Evolutionary conservation across 2,113 vertebrate genomes (phyloP).

Genomic region (Clinocottus analis): DNA sequence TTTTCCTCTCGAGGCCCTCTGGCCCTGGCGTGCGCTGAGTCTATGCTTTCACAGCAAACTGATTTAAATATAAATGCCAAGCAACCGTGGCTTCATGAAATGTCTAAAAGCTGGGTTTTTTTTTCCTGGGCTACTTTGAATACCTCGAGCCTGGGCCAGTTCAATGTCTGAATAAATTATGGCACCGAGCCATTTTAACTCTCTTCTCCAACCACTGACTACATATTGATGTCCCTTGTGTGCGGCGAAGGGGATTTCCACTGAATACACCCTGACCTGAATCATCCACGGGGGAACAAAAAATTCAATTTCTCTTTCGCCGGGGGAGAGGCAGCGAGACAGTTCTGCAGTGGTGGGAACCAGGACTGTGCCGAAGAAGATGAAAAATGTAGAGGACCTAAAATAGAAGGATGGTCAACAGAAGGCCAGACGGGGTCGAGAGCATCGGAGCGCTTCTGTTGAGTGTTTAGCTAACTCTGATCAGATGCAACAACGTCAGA

Average conservation of each 20-base stretch:
- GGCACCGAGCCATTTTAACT: slow-evolving; percentile 67
- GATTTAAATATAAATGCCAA: slow-evolving; percentile 75
- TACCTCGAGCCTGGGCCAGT: slow-evolving; percentile 63
- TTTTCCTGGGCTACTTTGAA: slow-evolving; percentile 63
- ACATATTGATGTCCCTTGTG: slow-evolving; percentile 75
- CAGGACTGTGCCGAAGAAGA: slow-evolving; percentile 25
- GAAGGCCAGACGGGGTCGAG: slow-evolving; percentile 13
- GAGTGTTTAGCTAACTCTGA: slow-evolving; percentile 44
- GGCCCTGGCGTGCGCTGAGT: slow-evolving; percentile 16
- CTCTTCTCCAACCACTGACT: slow-evolving; percentile 58
- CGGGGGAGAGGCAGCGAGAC: not conserved
- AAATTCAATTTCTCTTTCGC: slow-evolving; percentile 12
- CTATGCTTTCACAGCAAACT: slow-evolving; percentile 61
- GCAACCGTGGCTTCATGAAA: slow-evolving; percentile 60
- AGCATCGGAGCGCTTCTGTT: slow-evolving; percentile 35
- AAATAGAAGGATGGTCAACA: slow-evolving; percentile 29
- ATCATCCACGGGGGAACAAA: slow-evolving; percentile 45
- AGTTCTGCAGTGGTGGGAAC: slow-evolving; percentile 46
- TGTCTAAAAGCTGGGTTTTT: slow-evolving; percentile 60
- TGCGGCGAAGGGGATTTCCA: slow-evolving; percentile 54
- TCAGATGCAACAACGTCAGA: slow-evolving; percentile 33
- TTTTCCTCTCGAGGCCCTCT: slow-evolving; percentile 49
- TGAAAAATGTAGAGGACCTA: slow-evolving; percentile 61
- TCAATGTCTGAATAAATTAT: slow-evolving; percentile 79
- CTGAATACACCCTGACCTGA: slow-evolving; percentile 66